Percentiles rank a stretch among this genome's conserved stretches.
Evolutionary conservation across 92 coral and sea anemone genomes (phyloP).

Genomic region (Blastomussa wellsi): DNA sequence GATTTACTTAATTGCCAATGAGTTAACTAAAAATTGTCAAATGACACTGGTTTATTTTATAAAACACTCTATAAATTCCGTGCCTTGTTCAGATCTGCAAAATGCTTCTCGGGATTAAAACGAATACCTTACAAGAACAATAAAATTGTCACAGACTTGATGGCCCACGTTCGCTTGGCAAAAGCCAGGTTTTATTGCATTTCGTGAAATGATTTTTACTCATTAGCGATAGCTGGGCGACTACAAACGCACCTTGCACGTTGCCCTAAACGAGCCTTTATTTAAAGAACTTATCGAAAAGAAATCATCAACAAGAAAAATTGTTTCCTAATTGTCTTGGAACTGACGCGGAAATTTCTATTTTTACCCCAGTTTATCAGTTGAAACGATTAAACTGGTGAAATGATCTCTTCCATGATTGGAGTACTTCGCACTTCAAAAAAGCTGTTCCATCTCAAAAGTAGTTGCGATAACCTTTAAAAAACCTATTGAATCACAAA

Average conservation of each 20-base stretch:
- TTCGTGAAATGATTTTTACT: neutral
- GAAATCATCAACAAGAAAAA: conserved; percentile 10
- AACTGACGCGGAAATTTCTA: conserved; percentile 12
- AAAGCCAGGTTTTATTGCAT: neutral
- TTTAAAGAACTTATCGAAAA: conserved; percentile 10
- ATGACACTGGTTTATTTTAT: conserved; percentile 15
- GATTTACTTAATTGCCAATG: neutral
- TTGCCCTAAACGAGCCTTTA: neutral
- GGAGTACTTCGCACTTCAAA: conserved; percentile 28
- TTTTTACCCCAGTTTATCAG: conserved; percentile 16
- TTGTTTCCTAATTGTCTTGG: conserved; percentile 15
- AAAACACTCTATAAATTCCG: neutral
- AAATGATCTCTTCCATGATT: conserved; percentile 16
- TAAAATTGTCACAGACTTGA: neutral
- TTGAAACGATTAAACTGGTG: conserved; percentile 19
- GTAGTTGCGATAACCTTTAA: conserved; percentile 16
- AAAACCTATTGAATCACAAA: neutral
- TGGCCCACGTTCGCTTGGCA: neutral
- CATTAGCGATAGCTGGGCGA: neutral
- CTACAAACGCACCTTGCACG: neutral
- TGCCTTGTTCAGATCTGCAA: neutral
- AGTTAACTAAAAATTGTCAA: conserved; percentile 4
- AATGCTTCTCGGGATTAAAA: neutral
- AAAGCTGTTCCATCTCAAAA: conserved; percentile 25
- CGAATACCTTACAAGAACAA: neutral